Evolutionary conservation across 2,113 vertebrate genomes (phyloP).

Genomic region (Corythornis cristatus): DNA sequence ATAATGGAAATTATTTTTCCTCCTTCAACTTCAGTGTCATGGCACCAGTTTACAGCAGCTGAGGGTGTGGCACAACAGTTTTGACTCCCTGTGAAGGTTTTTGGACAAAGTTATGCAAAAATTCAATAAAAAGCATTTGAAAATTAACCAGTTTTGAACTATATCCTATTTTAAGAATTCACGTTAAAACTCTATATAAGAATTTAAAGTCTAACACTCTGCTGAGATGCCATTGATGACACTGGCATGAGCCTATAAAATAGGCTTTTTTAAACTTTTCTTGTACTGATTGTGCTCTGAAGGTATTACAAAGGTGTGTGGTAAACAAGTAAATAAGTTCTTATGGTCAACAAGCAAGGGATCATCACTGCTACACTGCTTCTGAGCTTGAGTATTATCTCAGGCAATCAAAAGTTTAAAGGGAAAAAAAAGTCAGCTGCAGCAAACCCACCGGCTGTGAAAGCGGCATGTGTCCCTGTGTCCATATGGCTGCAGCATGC

Average conservation of each 20-base stretch:
- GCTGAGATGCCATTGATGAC: neutral
- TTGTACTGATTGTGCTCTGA: constrained; percentile 5
- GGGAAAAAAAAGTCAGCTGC: constrained; percentile 9
- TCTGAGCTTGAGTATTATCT: neutral
- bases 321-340: constrained; percentile 58
- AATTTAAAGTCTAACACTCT: neutral
- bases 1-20: neutral
- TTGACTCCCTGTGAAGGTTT: neutral
- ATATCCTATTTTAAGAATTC: neutral
- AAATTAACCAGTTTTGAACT: neutral
- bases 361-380: neutral
- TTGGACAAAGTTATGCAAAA: neutral
- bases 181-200: neutral
- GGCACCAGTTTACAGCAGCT: neutral
- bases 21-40: neutral
- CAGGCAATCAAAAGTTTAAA: constrained; percentile 28
- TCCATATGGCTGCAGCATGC: neutral
- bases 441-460: neutral
- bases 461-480: neutral
- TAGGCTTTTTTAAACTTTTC: neutral
- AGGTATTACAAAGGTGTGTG: neutral
- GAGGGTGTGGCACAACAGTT: neutral
- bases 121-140: neutral
- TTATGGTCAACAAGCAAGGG: neutral
- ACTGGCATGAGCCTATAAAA: neutral